Evolutionary conservation across 2,888 invertebrate genomes (phyloP).

Genomic region (Drymonia ruficornis): DNA sequence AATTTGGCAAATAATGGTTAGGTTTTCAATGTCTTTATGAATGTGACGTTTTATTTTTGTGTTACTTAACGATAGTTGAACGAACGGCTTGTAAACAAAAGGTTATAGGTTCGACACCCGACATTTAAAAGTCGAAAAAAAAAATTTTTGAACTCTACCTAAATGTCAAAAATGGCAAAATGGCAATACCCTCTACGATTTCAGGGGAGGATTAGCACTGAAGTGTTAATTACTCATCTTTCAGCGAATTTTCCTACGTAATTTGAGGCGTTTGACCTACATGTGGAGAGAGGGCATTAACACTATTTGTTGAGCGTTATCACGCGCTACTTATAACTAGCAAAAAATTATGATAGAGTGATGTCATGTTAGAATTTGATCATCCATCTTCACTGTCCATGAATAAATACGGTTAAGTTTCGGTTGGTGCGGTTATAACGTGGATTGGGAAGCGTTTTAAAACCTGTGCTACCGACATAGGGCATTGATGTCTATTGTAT

Average conservation of each 20-base stretch:
- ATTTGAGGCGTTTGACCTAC: slow-evolving; percentile 2
- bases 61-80: not conserved
- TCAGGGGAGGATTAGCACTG: not conserved
- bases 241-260: not conserved
- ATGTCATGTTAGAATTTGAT: not conserved
- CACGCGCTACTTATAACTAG: not conserved
- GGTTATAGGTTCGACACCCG: not conserved
- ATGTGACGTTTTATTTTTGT: not conserved
- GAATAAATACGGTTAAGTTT: too few relatives aligned
- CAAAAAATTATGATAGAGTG: not conserved
- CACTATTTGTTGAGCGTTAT: not conserved
- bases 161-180: too few relatives aligned
- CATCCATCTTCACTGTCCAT: not conserved
- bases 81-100: not conserved
- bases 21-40: slow-evolving; percentile 19
- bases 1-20: slow-evolving; percentile 42
- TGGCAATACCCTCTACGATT: too few relatives aligned
- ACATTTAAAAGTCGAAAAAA: not conserved
- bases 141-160: too few relatives aligned
- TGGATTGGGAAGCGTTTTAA: too few relatives aligned
- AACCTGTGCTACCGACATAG: too few relatives aligned
- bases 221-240: not conserved
- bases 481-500: too few relatives aligned
- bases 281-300: not conserved
- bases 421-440: too few relatives aligned